phyloP scores from a whole-genome alignment of 2,113 vertebrate species.

The Acanthochromis polyacanthus region DNA sequence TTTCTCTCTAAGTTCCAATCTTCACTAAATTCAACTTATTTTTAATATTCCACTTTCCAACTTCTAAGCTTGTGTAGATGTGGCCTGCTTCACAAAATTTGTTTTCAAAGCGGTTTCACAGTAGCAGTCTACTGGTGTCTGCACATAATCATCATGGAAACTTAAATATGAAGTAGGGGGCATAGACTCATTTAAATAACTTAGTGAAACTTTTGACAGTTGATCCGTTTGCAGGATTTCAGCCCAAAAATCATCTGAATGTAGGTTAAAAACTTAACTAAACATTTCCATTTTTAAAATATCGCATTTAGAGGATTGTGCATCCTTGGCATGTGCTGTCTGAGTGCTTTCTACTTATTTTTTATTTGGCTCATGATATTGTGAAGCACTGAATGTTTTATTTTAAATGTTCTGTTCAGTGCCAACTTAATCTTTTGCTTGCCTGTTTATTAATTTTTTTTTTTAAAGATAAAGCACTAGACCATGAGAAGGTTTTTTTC shows the following conservation, averaged over 20 bases:
- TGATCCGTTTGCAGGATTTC: neutral
- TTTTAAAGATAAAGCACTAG: too few relatives aligned
- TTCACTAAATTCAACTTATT: too few relatives aligned
- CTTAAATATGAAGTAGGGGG: neutral
- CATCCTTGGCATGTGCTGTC: neutral
- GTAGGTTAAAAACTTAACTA: too few relatives aligned
- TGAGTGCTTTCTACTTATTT: constrained; percentile 19
- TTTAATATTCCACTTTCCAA: too few relatives aligned
- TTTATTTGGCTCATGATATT: constrained; percentile 32
- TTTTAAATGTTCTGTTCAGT: constrained; percentile 11
- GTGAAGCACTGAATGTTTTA: neutral
- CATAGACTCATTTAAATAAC: too few relatives aligned
- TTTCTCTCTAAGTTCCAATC: too few relatives aligned
- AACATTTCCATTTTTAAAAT: too few relatives aligned
- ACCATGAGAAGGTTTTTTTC: neutral
- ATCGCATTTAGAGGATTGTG: neutral
- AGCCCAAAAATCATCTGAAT: neutral
- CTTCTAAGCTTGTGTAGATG: too few relatives aligned
- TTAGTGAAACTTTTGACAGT: too few relatives aligned
- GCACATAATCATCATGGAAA: too few relatives aligned
- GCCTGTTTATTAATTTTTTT: neutral
- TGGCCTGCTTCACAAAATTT: neutral
- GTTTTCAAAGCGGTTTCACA: neutral
- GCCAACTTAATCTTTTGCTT: constrained; percentile 5
- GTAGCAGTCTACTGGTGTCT: neutral